Conservation (phyloP, 2,888 invertebrate species). For the Aradus depressus region DNA sequence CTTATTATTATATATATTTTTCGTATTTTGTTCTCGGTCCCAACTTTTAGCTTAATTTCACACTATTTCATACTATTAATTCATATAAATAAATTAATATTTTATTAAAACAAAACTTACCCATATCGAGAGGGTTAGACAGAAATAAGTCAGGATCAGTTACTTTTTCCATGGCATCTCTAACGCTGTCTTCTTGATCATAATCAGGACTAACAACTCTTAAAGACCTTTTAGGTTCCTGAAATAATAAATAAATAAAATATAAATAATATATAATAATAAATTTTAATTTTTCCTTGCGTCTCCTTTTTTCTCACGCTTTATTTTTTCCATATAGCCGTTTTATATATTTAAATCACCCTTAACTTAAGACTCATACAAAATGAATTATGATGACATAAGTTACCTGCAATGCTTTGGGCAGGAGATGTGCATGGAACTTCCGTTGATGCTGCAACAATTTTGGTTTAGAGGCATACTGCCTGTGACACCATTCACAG, state of each 20-base stretch:
- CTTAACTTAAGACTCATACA: neutral
- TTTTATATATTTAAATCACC: too few species aligned
- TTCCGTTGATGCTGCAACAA: constrained; percentile 56
- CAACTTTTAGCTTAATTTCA: too few species aligned
- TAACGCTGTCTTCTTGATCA: constrained; percentile 9
- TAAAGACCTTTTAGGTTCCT: constrained; percentile 10
- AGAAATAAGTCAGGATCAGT: constrained; percentile 12
- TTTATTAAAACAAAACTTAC: too few species aligned
- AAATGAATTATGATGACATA: neutral
- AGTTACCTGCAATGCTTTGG: constrained; percentile 27
- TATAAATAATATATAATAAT: neutral
- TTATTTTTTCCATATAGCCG: neutral
- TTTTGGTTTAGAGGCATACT: constrained; percentile 67
- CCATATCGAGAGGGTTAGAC: constrained; percentile 7
- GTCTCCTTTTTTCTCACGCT: neutral
- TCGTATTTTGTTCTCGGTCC: too few species aligned
- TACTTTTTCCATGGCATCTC: constrained; percentile 13
- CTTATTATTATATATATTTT: too few species aligned
- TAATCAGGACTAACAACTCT: neutral
- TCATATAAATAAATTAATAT: too few species aligned
- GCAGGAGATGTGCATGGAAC: constrained; percentile 41
- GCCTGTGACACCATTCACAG: constrained; percentile 73
- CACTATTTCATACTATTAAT: too few species aligned
- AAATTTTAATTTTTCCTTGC: neutral
- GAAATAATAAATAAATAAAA: neutral